A percentile compares a stretch with the other conserved stretches of the same genome.
Evolutionary conservation across 2,113 vertebrate genomes (phyloP).

Genomic region (Mormyrus iriodes): DNA sequence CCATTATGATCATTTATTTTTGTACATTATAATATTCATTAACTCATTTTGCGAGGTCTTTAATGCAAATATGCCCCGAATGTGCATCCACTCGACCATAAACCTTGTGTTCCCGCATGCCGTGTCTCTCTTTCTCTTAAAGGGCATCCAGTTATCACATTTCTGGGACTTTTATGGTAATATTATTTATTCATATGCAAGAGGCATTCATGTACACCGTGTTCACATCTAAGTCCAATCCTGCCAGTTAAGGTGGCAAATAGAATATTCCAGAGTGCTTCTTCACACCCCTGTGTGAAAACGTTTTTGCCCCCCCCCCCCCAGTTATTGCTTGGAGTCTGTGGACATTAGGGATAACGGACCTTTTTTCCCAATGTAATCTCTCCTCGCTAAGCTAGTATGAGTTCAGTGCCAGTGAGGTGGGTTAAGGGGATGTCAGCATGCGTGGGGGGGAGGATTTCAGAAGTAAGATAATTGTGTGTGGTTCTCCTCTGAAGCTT

Average conservation of each 20-base stretch:
- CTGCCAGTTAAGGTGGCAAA: background rate
- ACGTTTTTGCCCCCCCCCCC: background rate
- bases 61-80: slow-evolving; percentile 1
- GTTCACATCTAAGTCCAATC: background rate
- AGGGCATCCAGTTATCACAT: background rate
- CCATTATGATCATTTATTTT: slow-evolving; percentile 4
- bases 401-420: background rate
- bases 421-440: background rate
- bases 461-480: background rate
- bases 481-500: background rate
- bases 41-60: slow-evolving; percentile 1
- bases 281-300: slow-evolving; percentile 2
- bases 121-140: background rate
- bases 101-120: background rate
- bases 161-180: slow-evolving; percentile 5
- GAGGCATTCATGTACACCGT: background rate
- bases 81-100: background rate
- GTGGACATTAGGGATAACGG: background rate
- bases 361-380: background rate
- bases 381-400: background rate
- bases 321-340: background rate
- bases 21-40: slow-evolving; percentile 8
- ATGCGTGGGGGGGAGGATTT: background rate
- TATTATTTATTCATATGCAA: slow-evolving; percentile 19
- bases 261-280: background rate